Percentiles rank a stretch among this genome's conserved stretches.
phyloP scores from a whole-genome alignment of 1,140 invertebrate species.

The Tetraneura akinire region DNA sequence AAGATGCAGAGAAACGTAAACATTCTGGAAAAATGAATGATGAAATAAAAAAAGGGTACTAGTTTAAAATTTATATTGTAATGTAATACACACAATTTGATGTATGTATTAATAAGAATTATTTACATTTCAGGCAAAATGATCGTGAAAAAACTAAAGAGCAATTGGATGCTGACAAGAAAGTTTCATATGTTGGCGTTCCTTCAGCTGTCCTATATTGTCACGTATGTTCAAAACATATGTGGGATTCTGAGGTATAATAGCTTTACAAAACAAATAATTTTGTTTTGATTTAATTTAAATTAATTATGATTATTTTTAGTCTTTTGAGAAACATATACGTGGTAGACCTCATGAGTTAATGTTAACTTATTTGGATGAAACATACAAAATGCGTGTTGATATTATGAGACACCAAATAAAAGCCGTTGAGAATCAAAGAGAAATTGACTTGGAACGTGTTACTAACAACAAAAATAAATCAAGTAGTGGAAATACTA shows the following conservation, averaged over 20 bases:
- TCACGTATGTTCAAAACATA: conserved; percentile 74
- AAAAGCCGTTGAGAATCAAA: conserved; percentile 52
- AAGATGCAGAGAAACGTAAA: conserved; percentile 46
- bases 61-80: neutral
- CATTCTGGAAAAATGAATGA: conserved; percentile 35
- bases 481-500: neutral
- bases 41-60: conserved; percentile 46
- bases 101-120: no score
- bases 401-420: conserved; percentile 55
- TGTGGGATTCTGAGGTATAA: conserved; percentile 73
- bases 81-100: no score
- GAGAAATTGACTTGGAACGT: conserved; percentile 50
- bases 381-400: conserved; percentile 55
- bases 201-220: conserved; percentile 68
- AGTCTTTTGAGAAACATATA: conserved; percentile 57
- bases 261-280: neutral
- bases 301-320: conserved; percentile 20
- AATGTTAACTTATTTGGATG: conserved; percentile 56
- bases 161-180: conserved; percentile 40
- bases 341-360: conserved; percentile 55
- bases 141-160: conserved; percentile 40
- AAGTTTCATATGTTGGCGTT: conserved; percentile 60
- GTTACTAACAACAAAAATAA: conserved; percentile 40
- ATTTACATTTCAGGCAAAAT: conserved; percentile 35
- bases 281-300: neutral